A percentile compares a stretch with the other conserved stretches of the same genome.
phyloP scores from a whole-genome alignment of 1,140 invertebrate genomes.

The Drosophila pachea region DNA sequence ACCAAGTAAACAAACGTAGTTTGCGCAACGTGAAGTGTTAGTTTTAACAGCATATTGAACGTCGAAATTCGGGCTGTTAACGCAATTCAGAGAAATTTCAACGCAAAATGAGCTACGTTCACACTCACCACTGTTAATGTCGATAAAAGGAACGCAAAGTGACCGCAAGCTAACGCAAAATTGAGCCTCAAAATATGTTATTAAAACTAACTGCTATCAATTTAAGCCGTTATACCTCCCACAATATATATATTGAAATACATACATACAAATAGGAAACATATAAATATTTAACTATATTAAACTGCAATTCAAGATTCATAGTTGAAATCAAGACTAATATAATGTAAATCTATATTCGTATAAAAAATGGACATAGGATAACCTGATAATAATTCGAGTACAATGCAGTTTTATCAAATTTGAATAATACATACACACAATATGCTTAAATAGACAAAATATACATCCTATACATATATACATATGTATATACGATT shows the following conservation, averaged over 20 bases:
- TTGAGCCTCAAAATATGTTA: neutral
- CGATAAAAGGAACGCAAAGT: neutral
- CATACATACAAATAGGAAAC: neutral
- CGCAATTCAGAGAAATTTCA: conserved; percentile 3
- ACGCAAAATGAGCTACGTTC: neutral
- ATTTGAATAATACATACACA: conserved; percentile 20
- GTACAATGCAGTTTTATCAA: conserved; percentile 40
- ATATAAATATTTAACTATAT: neutral
- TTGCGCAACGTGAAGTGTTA: conserved; percentile 11
- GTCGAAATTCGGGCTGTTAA: conserved; percentile 10
- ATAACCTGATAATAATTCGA: conserved; percentile 6
- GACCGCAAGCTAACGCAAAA: neutral
- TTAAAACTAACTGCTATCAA: neutral
- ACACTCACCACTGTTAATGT: neutral
- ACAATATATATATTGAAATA: neutral
- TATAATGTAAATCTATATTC: neutral
- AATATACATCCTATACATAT: conserved; percentile 26
- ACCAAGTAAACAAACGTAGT: conserved; percentile 42
- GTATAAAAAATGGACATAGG: neutral
- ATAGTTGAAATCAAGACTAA: neutral
- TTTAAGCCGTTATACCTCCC: neutral
- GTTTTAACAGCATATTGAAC: neutral
- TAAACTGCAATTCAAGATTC: neutral
- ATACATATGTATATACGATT: conserved; percentile 11
- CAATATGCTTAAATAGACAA: conserved; percentile 16